phyloP scores from a whole-genome alignment of 2,888 invertebrate genomes.

The Plebejus melissa region DNA sequence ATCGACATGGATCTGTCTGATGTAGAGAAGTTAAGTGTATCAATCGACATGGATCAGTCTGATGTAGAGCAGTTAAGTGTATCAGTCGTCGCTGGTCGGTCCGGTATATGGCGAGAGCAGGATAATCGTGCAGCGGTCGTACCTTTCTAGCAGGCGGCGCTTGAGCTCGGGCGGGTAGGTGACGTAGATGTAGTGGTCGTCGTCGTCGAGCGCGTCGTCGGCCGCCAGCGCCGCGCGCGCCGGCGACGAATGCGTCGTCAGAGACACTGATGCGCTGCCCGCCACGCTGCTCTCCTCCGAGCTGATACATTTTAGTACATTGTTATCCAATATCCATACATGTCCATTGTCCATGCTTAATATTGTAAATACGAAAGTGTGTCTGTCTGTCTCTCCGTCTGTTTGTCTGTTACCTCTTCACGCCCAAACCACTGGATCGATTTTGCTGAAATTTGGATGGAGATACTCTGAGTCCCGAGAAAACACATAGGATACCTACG shows the following conservation, averaged over 20 bases:
- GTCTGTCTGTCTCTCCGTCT: too few species aligned
- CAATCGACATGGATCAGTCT: too few species aligned
- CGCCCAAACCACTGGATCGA: too few species aligned
- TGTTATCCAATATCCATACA: background rate
- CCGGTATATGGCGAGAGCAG: constrained; percentile 61
- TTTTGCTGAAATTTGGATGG: too few species aligned
- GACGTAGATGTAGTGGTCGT: constrained; percentile 91
- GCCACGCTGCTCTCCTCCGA: constrained; percentile 84
- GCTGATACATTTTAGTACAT: constrained; percentile 51
- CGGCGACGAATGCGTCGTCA: constrained; percentile 83
- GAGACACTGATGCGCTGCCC: constrained; percentile 82
- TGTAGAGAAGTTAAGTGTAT: too few species aligned
- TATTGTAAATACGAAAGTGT: too few species aligned
- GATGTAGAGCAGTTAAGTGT: too few species aligned
- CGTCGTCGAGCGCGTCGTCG: constrained; percentile 70
- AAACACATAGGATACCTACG: too few species aligned
- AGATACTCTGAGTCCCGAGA: too few species aligned
- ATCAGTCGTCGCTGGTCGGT: constrained; percentile 59
- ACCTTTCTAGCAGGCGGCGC: constrained; percentile 90
- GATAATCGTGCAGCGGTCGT: constrained; percentile 65
- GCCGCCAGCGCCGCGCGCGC: constrained; percentile 73
- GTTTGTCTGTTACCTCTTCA: too few species aligned
- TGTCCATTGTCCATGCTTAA: too few species aligned
- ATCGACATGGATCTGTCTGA: too few species aligned
- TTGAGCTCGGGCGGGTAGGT: constrained; percentile 93